Base-by-base conservation (phyloP, 2,113 vertebrate genomes). In the Empidonax traillii region DNA sequence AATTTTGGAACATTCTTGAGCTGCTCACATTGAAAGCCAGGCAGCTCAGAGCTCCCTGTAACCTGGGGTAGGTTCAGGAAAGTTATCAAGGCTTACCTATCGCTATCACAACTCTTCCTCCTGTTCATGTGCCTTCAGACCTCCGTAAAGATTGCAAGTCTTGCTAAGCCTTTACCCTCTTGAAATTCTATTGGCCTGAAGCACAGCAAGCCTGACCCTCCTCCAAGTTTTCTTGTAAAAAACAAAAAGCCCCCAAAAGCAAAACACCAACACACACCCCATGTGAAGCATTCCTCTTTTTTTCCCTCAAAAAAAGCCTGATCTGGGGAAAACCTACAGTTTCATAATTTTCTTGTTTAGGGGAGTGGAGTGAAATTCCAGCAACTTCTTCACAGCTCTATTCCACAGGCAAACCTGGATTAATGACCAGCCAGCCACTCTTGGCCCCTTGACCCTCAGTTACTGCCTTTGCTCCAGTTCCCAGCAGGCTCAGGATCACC, bases 181-280 rank as follows among this genome's bases (percentile, higher is more conserved):
- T 53, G 28, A 83, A 88, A 65, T 51, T 65, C 18, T 27, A 31
- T 14, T 55, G 3, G 13, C 47, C 59, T 77, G 65, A 91, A 61
- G 47, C 24, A 46, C 22, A 83, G 33, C 22, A 67, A 75, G 37
- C 17, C 19, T 62, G 56, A 43, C 7, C 10, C 6, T 3, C 19
- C 47, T 15, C 3, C 8, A 62, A 52, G 17, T 33, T 77, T 93
- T 92, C 52, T 49, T 65, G 24, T 6, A 4, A 28, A 37, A 53
- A 52, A 4, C 47, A 47, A 17, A 8, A 23, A 46, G 19, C 18
- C 44, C 20, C 14, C 6, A 31, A 18, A 59, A 6, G 9, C 6
- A 6, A 33, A 53, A 37, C 25, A 41, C 3, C 7, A 31, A 7
- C 16, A 61, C 19, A 59, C 43, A 20, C 0, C 2, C 2, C 15